These are phyloP conservation scores for Drosophila sechellia DNA, from an alignment of 1,140 invertebrate species.

Conservation along the genomic window DNA sequence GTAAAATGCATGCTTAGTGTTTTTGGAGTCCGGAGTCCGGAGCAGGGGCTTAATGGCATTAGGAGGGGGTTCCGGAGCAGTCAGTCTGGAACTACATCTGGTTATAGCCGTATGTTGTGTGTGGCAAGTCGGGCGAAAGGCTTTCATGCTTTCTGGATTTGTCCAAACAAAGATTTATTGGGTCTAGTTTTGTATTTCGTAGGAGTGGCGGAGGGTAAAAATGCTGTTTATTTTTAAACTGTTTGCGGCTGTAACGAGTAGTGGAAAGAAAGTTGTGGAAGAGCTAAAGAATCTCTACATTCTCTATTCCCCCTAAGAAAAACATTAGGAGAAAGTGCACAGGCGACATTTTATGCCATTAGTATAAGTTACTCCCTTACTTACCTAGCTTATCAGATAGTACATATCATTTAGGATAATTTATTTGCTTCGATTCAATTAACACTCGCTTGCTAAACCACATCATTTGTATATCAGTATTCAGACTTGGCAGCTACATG, in stretches of 20 bases:
- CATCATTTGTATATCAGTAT: neutral
- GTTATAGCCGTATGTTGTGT: conserved; percentile 51
- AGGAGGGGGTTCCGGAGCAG: conserved; percentile 36
- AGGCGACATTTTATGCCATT: too few species aligned
- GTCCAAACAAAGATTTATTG: conserved; percentile 82
- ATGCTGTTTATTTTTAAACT: conserved; percentile 18
- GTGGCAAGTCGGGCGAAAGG: conserved; percentile 59
- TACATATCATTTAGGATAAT: too few species aligned
- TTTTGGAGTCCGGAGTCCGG: conserved; percentile 14
- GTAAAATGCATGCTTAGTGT: conserved; percentile 81
- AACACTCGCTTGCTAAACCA: neutral
- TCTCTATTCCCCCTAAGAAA: too few species aligned
- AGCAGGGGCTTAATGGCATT: conserved; percentile 68
- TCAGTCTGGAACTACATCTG: conserved; percentile 53
- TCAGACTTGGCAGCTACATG: conserved; percentile 6
- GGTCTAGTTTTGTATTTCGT: conserved; percentile 25
- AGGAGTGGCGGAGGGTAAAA: neutral
- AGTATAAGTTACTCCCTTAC: too few species aligned
- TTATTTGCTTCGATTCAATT: neutral
- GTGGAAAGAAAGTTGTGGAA: neutral
- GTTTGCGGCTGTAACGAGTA: conserved; percentile 23
- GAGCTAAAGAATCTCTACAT: too few species aligned
- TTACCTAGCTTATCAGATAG: too few species aligned
- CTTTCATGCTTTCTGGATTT: conserved; percentile 77
- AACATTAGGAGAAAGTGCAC: too few species aligned